These are phyloP conservation scores for Mustela nigripes DNA, from an alignment of 2,113 vertebrate species.

Conservation along the genomic window DNA sequence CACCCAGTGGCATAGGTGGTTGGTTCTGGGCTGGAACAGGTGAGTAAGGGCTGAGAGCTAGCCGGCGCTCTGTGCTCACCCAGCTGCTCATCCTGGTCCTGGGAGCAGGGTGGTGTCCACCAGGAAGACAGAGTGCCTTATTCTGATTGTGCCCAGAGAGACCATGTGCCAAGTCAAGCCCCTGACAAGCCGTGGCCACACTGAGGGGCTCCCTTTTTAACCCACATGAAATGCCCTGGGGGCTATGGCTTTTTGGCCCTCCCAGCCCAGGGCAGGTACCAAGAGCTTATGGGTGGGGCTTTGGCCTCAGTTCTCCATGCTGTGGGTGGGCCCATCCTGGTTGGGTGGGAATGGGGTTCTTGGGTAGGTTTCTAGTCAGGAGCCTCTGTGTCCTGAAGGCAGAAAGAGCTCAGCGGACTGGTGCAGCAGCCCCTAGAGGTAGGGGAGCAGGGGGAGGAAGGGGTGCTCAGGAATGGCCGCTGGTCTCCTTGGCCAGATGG, in stretches of 20 bases:
- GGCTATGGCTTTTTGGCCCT: not conserved
- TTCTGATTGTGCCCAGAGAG: not conserved
- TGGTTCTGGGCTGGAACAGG: constrained; percentile 45
- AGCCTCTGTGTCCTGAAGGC: not conserved
- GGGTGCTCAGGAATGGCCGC: not conserved
- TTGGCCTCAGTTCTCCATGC: no score
- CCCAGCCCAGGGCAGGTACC: not conserved
- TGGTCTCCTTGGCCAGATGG: not conserved
- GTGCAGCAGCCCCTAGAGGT: not conserved
- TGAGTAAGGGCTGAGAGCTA: constrained; percentile 58
- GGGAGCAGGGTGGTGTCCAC: not conserved
- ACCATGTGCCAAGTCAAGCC: not conserved
- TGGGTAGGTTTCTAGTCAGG: not conserved
- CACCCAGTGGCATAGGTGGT: not conserved
- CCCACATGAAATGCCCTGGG: not conserved
- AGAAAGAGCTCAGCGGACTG: not conserved
- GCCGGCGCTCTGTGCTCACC: not conserved
- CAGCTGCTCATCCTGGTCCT: not conserved
- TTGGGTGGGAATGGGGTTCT: not conserved
- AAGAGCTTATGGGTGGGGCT: not conserved
- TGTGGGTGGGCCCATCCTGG: not conserved
- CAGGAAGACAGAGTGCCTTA: not conserved
- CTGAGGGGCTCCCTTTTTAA: not conserved
- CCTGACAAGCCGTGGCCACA: not conserved
- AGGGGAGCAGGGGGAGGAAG: no score